Base-by-base conservation (phyloP, 1,140 invertebrate species). In the Zaprionus tsacasi region DNA sequence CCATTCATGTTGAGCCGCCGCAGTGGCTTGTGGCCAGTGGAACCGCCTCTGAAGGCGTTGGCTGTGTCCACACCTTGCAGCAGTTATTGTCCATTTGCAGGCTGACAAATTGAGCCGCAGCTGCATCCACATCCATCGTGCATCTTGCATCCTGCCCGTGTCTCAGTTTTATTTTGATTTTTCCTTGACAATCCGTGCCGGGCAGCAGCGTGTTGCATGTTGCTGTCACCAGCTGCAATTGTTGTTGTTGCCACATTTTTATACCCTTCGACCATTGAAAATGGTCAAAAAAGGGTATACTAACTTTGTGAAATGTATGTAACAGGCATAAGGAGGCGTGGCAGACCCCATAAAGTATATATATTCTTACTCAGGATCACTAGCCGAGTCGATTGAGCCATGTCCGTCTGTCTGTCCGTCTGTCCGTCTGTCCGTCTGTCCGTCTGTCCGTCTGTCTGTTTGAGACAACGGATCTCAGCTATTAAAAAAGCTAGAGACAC, bases 171-270 rank as follows among this genome's bases (percentile, higher is more conserved):
- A 52, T 45, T 63, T 75, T 43, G 48, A 68, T 82, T 72, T 73
- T 65, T 83, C 73, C 56, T 73, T 12, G 58, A 35, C 15, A 21
- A 40, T 50, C 30, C 40, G 15, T 36, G n/a, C n/a, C n/a, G n/a
- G n/a, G n/a, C n/a, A 21, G 27, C 70, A 70, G 65, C 77, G 70
- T 68, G 74, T 70, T 60, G 50, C 38, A 17, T 66, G 59, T 40
- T 5, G 77, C 77, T 88, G 82, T 88, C 82, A 83, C 66, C 66
- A 71, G 57, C 75, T 78, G 82, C 78, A 86, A 71, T 71, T 59
- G 70, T 72, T 59, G 70, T 72, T 88, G 82, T 58, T 68, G 78
- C 82, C 70, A 88, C 80, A 83, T 80, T 80, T 83, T 21, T 21
- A 1, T 21, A n/a, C n/a, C n/a, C n/a, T n/a, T n/a, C n/a, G n/a